Base-by-base conservation (phyloP, 2,797 vertebrate species). In the Anas flavirostris region DNA sequence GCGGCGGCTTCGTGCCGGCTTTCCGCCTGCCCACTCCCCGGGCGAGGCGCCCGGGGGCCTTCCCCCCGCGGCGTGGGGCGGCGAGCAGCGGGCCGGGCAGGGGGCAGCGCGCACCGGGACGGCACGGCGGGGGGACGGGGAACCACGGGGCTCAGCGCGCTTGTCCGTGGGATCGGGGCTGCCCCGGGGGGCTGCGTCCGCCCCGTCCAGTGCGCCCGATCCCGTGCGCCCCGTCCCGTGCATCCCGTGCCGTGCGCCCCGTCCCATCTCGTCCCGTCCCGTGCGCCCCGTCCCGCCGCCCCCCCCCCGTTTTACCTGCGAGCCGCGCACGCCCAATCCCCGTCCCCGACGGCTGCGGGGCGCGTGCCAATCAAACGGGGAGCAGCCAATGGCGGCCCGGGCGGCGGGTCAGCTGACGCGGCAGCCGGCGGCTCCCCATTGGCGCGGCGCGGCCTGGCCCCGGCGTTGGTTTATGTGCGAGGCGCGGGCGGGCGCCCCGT, bases 391-490 rank as follows among this genome's bases (percentile, higher is more conserved):
- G 97, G 98, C 89, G 94, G 60, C 74, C 93, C 88, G 94, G 95
- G 97, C 75, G 91, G 81, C 72, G 72, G 74, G 98, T 99, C 98
- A 99, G 98, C 98, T 99, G 99, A 98, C 96, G 83, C 22, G 82
- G 91, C 37, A 96, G 95, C 96, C 95, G 97, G 98, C 98, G 72
- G 96, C 59, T 90, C 97, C 96, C 97, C 96, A 97, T 99, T 99
- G 99, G 99, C 98, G 94, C 92, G 96, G 88, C 95, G 97, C 96
- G 95, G 98, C 97, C 98, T 98, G 99, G 98, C 98, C 98, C 98
- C 98, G 97, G 98, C 98, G 98, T 98, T 98, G 98, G 98, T 99
- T 98, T 99, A 99, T 99, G 99, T 99, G 98, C 98, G 97, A 98
- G 98, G 98, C 98, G 98, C 99, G 93, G 73, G 64, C 82, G 78